Base-by-base conservation (phyloP, 1,140 invertebrate genomes). In the Brachionus rotundiformis region DNA sequence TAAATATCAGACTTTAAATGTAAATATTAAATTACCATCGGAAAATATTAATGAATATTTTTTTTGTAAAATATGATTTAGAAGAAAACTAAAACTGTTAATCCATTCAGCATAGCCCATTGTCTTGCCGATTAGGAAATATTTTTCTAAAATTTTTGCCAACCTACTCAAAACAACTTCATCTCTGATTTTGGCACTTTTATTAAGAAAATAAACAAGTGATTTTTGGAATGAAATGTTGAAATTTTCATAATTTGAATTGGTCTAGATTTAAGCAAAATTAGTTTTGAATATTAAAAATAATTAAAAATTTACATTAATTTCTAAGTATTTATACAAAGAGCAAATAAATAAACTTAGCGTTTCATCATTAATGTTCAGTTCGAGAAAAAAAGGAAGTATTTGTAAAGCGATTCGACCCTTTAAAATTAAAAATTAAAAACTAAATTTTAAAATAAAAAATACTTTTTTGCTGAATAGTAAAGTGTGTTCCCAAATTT, bases 31-130 rank as follows among this genome's bases (percentile, higher is more conserved):
- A 54, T 54, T 1, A 54, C 47, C 19, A 54, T 54, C 19, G 8
- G 3, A 54, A 65, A 65, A 65, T 65, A 65, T 65, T 1, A 31
- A 65, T 65, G 31, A 31, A 5, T 65, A 31, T 65, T 65, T 65
- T 29, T 33, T 3, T 1, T n/a, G 13, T n/a, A 31, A 29, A 65
- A 65, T 65, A 2, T 65, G 3, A 16, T 65, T 65, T 0, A 65
- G 3, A 5, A 65, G 31, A 29, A 27, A 33, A 16, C 25, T 33
- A 65, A 31, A 65, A 16, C 61, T 65, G n/a, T 33, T 31, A 10
- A 65, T 33, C 61, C 27, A 65, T 11, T 65, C 2, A 65, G 61
- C 11, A 31, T 29, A 31, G 5, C 13, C 31, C 31, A 65, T 31
- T 4, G 13, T 29, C 31, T 29, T 29, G 13, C 27, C 61, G 13